Conservation (phyloP, 2,113 vertebrate species). For the Ailuropoda melanoleuca region DNA sequence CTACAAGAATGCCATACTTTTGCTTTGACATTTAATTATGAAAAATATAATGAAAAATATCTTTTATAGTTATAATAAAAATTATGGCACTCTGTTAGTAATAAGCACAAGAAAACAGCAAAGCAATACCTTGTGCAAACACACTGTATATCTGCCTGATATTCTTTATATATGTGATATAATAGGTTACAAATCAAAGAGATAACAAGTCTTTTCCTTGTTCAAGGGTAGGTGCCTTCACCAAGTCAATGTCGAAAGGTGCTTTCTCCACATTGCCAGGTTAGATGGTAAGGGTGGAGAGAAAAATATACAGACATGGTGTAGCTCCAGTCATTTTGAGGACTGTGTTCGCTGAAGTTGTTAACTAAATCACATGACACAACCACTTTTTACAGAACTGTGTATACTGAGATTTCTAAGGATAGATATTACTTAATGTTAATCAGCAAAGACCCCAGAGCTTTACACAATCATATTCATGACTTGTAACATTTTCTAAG, state of each 20-base stretch:
- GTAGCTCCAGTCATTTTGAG: neutral
- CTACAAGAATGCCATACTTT: neutral
- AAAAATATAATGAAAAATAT: neutral
- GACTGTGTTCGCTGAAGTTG: neutral
- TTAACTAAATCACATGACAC: neutral
- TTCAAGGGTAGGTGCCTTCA: neutral
- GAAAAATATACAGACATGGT: neutral
- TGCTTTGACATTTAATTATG: neutral
- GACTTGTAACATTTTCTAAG: neutral
- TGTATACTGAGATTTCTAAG: neutral
- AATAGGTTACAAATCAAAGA: neutral
- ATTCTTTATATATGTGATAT: neutral
- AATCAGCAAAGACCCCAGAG: neutral
- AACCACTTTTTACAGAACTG: neutral
- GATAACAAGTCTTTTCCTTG: neutral
- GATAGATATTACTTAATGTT: neutral
- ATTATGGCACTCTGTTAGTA: neutral
- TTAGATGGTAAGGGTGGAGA: neutral
- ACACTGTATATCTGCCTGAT: neutral
- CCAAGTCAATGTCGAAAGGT: neutral
- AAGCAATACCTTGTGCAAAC: neutral
- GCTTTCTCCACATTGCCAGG: neutral
- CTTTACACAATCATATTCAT: neutral
- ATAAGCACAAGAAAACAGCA: neutral
- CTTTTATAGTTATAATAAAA: neutral